Base-by-base conservation (phyloP, 2,888 invertebrate genomes). In the Epirrhoe alternata region DNA sequence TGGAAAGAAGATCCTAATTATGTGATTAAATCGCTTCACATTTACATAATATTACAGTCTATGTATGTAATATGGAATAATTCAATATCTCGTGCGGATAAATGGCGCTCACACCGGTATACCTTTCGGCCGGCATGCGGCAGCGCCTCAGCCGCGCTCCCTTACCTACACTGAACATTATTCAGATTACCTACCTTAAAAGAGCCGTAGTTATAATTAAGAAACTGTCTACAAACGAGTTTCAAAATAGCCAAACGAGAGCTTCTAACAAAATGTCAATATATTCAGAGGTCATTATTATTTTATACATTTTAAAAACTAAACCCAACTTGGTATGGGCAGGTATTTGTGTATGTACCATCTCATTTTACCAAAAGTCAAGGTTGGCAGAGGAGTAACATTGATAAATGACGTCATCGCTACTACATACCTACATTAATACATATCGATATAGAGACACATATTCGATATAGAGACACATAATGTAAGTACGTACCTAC, bases 231-330 rank as follows among this genome's bases (percentile, higher is more conserved):
- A 14, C 33, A 51, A 59, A 74, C 71, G 61, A 73, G 71, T 82
- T 81, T 77, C 77, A 78, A 79, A 82, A 82, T 78, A 74, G 73
- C 70, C 72, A 72, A 72, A 70, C 74, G 74, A 77, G 75, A 78
- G 68, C 75, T 75, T 76, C 71, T 77, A 73, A 73, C 73, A 77
- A 84, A 85, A 85, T 85, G 84, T 81, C 80, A 85, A 85, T 83
- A 71, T 80, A 86, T 86, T 79, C 84, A 81, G 83, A 85, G 84
- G 85, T 80, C 83, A 77, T 24, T 61, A 66, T 74, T 77, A 78
- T 77, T 35, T 47, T 51, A 30, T 81, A 74, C 71, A 53, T 68
- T 59, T 71, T 63, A 68, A 75, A 71, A 72, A 65, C 65, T 67
- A 70, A 75, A 76, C 69, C 74, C 72, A 72, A 74, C 69, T 74